phyloP scores from a whole-genome alignment of 2,797 vertebrate genomes.

The Scyliorhinus canicula region DNA sequence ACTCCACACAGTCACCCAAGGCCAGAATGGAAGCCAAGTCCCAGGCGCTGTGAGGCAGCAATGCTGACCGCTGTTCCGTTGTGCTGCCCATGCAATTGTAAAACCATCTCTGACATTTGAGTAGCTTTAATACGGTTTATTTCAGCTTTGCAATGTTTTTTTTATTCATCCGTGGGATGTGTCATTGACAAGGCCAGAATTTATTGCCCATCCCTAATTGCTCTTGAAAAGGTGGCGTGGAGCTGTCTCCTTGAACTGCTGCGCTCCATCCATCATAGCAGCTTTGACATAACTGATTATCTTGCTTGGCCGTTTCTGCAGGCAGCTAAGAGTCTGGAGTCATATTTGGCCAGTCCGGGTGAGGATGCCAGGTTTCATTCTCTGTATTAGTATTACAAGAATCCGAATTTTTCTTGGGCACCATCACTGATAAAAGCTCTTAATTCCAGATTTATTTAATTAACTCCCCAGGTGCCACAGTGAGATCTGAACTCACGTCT shows the following conservation, averaged over 20 bases:
- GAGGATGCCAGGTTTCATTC: background rate
- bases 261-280: background rate
- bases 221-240: too few species aligned
- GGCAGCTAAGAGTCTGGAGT: background rate
- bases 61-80: too few species aligned
- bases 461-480: background rate
- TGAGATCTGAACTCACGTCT: background rate
- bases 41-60: too few species aligned
- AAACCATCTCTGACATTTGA: background rate
- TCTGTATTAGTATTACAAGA: background rate
- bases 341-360: background rate
- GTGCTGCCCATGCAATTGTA: background rate
- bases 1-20: too few species aligned
- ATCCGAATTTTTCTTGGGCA: background rate
- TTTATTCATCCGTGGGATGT: background rate
- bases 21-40: too few species aligned
- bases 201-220: background rate
- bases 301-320: background rate
- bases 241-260: background rate
- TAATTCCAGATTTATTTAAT: background rate
- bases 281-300: background rate
- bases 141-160: background rate
- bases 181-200: background rate
- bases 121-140: background rate
- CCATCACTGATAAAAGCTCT: background rate